phyloP scores from a whole-genome alignment of 1,140 invertebrate species.

The Apis laboriosa region DNA sequence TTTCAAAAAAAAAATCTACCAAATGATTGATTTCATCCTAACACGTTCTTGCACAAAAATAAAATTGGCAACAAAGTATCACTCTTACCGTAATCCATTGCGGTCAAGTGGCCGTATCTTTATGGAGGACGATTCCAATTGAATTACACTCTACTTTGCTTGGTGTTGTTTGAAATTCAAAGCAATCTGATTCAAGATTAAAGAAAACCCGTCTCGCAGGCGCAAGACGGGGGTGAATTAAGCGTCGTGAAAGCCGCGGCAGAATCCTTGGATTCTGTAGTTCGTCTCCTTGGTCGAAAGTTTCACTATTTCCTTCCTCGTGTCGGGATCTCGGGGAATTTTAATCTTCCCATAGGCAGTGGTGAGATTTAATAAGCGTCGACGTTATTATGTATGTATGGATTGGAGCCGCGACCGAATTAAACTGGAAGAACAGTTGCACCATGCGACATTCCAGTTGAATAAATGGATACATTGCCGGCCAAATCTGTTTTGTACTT shows the following conservation, averaged over 20 bases:
- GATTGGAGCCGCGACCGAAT: conserved; percentile 11
- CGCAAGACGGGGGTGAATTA: conserved; percentile 1
- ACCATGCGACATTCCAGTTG: background rate
- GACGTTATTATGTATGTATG: conserved; percentile 24
- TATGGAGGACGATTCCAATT: background rate
- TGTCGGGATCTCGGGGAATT: conserved; percentile 58
- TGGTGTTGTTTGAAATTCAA: conserved; percentile 18
- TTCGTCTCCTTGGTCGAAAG: background rate
- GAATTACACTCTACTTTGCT: conserved; percentile 7
- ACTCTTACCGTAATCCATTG: background rate
- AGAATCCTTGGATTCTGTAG: conserved; percentile 3
- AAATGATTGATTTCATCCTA: no score
- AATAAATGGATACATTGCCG: background rate
- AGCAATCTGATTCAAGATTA: background rate
- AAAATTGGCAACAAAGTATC: no score
- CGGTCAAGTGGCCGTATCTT: background rate
- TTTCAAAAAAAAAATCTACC: no score
- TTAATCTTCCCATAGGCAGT: conserved; percentile 64
- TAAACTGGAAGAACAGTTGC: conserved; percentile 7
- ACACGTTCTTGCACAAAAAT: no score
- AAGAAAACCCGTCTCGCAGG: conserved; percentile 1
- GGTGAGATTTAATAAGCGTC: conserved; percentile 62
- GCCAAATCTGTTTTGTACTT: background rate
- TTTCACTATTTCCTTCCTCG: conserved; percentile 16
- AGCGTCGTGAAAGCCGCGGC: conserved; percentile 4